A percentile compares a stretch with the other conserved stretches of the same genome.
Conservation (phyloP, 2,113 vertebrate genomes). For the Dromiciops gliroides region DNA sequence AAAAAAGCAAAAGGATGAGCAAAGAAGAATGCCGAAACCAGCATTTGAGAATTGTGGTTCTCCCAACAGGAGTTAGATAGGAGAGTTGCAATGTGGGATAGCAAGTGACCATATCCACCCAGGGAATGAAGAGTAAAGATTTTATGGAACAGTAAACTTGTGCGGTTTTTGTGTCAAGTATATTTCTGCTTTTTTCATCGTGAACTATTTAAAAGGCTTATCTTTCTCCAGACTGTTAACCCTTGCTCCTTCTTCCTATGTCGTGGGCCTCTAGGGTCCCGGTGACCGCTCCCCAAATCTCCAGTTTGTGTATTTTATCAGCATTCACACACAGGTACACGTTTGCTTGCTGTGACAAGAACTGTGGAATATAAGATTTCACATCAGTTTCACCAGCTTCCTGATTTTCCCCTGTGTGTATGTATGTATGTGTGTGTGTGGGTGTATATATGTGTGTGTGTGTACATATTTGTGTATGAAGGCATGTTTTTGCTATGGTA, state of each 20-base stretch:
- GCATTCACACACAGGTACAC: constrained; percentile 48
- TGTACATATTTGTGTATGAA: not conserved
- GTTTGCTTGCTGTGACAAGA: constrained; percentile 41
- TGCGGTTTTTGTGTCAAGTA: constrained; percentile 66
- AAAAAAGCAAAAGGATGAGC: not conserved
- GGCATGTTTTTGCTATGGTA: not conserved
- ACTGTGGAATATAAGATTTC: constrained; percentile 40
- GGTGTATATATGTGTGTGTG: not conserved
- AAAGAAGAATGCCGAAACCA: constrained; percentile 39
- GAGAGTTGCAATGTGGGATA: constrained; percentile 24
- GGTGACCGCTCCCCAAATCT: not conserved
- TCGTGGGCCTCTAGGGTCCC: constrained; percentile 19
- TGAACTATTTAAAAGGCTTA: constrained; percentile 64
- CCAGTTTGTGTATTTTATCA: constrained; percentile 33
- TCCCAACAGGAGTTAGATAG: constrained; percentile 7
- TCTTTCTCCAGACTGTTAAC: constrained; percentile 41
- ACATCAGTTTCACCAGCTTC: constrained; percentile 36
- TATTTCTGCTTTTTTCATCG: constrained; percentile 59
- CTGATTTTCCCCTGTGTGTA: constrained; percentile 6
- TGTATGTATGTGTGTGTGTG: not conserved
- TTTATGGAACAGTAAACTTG: constrained; percentile 72
- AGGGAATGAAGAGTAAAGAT: not conserved
- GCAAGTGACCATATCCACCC: fast-evolving
- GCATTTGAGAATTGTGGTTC: constrained; percentile 42
- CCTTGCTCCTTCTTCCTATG: not conserved